Conservation (phyloP, 2,888 invertebrate genomes). For the Andrena haemorrhoa region DNA sequence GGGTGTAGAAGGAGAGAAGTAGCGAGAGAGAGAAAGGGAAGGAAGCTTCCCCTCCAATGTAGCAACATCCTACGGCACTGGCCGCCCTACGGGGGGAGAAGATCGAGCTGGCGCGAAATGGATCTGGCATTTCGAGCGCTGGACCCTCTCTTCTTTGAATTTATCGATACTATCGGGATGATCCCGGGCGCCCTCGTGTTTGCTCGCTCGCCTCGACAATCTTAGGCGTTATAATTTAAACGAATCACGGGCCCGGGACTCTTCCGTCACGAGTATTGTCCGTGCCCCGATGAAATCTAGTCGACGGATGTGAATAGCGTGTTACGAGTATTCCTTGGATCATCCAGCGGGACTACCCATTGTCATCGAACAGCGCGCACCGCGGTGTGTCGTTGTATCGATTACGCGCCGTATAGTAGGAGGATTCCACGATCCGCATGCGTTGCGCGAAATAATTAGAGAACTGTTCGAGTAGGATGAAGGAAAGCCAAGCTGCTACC, state of each 20-base stretch:
- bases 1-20: neutral
- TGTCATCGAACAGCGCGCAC: neutral
- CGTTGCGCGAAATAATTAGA: no score
- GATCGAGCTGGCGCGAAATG: constrained; percentile 72
- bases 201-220: constrained; percentile 46
- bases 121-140: constrained; percentile 69
- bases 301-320: constrained; percentile 14
- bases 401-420: neutral
- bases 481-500: neutral
- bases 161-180: constrained; percentile 67
- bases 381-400: neutral
- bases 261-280: constrained; percentile 29
- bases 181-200: constrained; percentile 53
- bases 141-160: constrained; percentile 56
- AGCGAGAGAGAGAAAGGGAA: constrained; percentile 12
- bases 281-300: neutral
- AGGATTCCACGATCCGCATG: neutral
- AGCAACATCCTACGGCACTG: constrained; percentile 46
- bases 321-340: constrained; percentile 9
- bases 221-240: constrained; percentile 61
- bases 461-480: neutral
- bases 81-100: constrained; percentile 53
- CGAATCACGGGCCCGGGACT: constrained; percentile 43
- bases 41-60: constrained; percentile 43
- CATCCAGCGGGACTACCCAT: neutral